Evolutionary conservation across 2,797 vertebrate genomes (phyloP), one percentile per base, ranked within the genome.

Genomic region (Phoeniculus purpureus): DNA sequence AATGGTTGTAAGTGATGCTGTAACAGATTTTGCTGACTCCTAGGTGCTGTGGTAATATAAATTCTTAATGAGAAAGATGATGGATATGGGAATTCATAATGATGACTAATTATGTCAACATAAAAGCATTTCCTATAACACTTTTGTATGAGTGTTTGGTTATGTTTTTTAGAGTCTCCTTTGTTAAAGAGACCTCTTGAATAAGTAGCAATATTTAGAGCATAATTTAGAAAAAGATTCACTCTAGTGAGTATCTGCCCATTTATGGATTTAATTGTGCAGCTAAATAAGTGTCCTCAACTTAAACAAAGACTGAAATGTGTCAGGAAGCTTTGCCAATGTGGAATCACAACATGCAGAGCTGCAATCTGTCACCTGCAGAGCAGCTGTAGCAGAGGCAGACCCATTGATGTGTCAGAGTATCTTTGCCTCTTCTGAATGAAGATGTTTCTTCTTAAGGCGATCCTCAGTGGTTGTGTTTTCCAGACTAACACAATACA

Each of bases 141-240:
- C 79, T 77, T 71, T 70, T 78, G 59, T 66, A 22, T 64, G 72
- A 87, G 20, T 22, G 40, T 60, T 86, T 90, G 72, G 52, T 73
- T 64, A 20, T 51, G 40, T 64, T 48, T 92, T 90, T 89, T 80
- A 52, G 60, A 79, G 48, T 59, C 37, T 80, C 45, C 71, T 58
- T 78, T 70, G 72, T 88, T 89, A 65, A 86, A 82, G 52, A 40
- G 75, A 94, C 62, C 56, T 62, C 65, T 80, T 55, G 80, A 90
- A 56, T 80, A 37, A 70, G 31, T 27, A 75, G 37, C 1, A 67
- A 70, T 89, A 54, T 84, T 89, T 94, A 89, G 64, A 92, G 81
- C 47, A 14, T 65, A 80, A 83, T 89, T 82, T 66, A 29, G 29
- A 18, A 32, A 75, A 55, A 11, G 23, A 22, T 59, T 48, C n/a